Evolutionary conservation across 2,888 invertebrate genomes (phyloP).

Genomic region (Exocentrus adspersus): DNA sequence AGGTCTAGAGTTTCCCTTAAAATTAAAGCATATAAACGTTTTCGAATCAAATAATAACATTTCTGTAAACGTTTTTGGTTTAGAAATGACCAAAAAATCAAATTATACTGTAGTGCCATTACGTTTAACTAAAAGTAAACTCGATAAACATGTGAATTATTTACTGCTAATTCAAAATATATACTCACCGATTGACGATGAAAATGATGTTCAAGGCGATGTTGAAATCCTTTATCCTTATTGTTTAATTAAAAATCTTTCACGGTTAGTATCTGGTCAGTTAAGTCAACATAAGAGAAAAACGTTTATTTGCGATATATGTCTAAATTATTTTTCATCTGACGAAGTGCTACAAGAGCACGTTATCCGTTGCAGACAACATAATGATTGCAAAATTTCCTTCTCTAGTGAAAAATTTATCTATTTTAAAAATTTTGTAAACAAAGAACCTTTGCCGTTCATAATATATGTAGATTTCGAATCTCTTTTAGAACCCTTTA

Average conservation of each 20-base stretch:
- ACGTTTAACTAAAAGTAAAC: conserved; percentile 1
- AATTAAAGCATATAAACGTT: too few relatives aligned
- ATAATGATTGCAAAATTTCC: conserved; percentile 24
- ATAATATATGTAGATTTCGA: conserved; percentile 42
- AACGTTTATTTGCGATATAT: conserved; percentile 29
- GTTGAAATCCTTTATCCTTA: conserved; percentile 28
- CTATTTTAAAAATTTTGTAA: conserved; percentile 29
- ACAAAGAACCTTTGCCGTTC: conserved; percentile 31
- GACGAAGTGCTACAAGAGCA: conserved; percentile 5
- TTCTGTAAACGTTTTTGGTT: conserved; percentile 15
- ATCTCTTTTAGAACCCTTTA: conserved; percentile 10
- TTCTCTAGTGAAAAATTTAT: conserved; percentile 23
- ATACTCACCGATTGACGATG: neutral
- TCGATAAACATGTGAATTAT: conserved; percentile 5
- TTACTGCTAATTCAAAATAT: conserved; percentile 3
- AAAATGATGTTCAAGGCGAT: neutral
- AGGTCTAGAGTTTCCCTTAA: neutral
- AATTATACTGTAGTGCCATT: neutral
- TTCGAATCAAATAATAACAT: neutral
- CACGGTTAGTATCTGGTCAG: conserved; percentile 27
- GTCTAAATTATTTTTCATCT: conserved; percentile 36
- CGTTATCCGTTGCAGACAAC: conserved; percentile 29
- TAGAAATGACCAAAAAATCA: neutral
- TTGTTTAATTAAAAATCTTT: conserved; percentile 40
- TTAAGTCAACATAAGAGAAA: neutral